Evolutionary conservation across 2,797 vertebrate species (phyloP), one percentile per base, ranked within the genome.

Genomic region (Rhinichthys osculus): DNA sequence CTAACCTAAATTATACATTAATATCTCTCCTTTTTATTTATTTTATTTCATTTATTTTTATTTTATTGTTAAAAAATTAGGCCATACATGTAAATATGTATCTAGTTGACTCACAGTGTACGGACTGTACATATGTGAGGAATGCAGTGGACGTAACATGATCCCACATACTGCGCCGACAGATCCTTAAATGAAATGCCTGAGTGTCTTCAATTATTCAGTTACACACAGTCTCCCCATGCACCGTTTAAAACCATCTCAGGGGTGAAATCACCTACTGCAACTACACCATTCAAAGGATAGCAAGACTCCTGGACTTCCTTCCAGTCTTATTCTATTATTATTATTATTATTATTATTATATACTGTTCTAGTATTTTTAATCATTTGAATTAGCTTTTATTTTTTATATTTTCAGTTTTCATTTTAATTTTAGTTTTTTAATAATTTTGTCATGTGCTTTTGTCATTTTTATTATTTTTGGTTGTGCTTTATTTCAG

Each of bases 201-300:
- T 72, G 83, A 79, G 64, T 62, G 52, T 80, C 77, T 80, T 85
- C 54, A 79, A 80, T 85, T 85, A 85, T 85, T 80, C 40, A 85
- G 67, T 50, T 73, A 52, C 27, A 80, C 66, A 73, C 30, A 59
- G 74, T 84, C 83, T 78, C 66, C 66, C 38, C 64, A 78, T 78
- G 74, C 50, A 78, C 47, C 66, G 74, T 78, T 84, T 78, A 84
- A 78, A 72, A 72, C 30, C 23, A 73, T 73, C 84, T 80, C 84
- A 72, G 77, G 77, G 77, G 77, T 85, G 69, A 85, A 80, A 80
- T 73, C 84, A 85, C 67, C 83, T 80, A 50, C 54, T 80, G 77
- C 8, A 70, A 42, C 44, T 44, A 27, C 35, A 27, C 67, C 10
- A 3, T 72, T 72, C 67, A 50, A 40, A 64, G 27, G 64, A 69